These are phyloP conservation scores for Eupithecia subfuscata DNA, from an alignment of 2,888 invertebrate species.

Conservation along the genomic window DNA sequence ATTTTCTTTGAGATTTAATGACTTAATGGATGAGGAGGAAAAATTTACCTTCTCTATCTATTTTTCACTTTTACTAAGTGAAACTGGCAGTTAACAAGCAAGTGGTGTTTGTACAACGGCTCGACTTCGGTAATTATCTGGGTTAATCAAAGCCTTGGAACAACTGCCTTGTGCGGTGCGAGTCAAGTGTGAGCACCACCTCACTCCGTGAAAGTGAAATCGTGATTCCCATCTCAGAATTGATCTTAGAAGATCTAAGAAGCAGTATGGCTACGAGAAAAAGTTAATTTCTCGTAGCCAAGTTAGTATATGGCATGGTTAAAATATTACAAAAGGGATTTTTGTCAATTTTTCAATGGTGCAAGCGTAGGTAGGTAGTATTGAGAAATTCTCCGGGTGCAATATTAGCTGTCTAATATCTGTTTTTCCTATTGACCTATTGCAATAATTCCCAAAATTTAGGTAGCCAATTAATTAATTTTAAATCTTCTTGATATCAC, in stretches of 20 bases:
- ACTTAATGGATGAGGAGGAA: neutral
- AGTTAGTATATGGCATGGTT: no score
- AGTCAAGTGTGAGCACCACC: neutral
- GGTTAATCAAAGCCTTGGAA: neutral
- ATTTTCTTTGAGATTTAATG: no score
- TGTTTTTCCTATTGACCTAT: no score
- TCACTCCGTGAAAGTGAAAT: neutral
- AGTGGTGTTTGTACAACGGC: neutral
- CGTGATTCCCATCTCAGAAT: neutral
- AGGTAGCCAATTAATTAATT: no score
- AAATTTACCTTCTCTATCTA: neutral
- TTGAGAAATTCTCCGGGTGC: no score
- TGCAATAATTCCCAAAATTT: no score
- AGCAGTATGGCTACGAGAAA: neutral
- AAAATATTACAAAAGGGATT: no score
- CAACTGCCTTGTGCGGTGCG: neutral
- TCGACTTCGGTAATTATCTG: neutral
- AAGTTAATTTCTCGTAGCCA: no score
- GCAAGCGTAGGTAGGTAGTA: no score
- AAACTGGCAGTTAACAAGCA: neutral
- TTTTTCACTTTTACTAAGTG: slow-evolving; percentile 1
- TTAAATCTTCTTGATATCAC: no score
- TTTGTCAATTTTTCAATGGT: no score
- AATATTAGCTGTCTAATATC: no score
- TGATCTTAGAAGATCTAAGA: neutral